Evolutionary conservation across 2,113 vertebrate species (phyloP).

Genomic region (Aegotheles bennettii): DNA sequence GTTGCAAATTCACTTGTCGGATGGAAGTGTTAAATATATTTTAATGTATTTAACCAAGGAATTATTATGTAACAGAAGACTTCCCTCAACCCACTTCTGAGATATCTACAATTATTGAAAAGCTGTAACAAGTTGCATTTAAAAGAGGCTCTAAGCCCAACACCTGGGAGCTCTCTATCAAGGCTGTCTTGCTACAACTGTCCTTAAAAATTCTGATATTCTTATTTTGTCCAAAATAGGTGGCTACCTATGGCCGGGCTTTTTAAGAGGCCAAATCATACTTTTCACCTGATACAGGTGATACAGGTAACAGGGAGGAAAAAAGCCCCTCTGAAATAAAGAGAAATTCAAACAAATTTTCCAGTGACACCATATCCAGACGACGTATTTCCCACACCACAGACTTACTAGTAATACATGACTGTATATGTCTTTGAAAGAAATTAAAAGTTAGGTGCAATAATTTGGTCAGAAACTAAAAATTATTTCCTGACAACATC

Average conservation of each 20-base stretch:
- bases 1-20: not conserved
- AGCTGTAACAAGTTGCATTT: not conserved
- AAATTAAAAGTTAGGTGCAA: not conserved
- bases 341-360: not conserved
- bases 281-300: not conserved
- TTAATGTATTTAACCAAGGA: not conserved
- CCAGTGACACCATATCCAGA: not conserved
- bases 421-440: not conserved
- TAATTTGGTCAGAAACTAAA: not conserved
- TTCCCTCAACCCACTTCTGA: not conserved
- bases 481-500: not conserved
- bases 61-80: not conserved
- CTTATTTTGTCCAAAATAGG: not conserved
- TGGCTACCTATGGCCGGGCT: not conserved
- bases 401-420: not conserved
- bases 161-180: not conserved
- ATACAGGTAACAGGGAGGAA: not conserved
- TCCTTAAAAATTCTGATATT: not conserved
- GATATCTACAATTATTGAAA: not conserved
- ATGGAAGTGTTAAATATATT: not conserved
- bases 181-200: not conserved
- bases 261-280: fast-evolving
- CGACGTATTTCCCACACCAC: not conserved
- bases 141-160: not conserved
- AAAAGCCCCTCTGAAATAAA: not conserved